Base-by-base conservation (phyloP, 2,888 invertebrate species). In the Scrobipalpa atriplicella region DNA sequence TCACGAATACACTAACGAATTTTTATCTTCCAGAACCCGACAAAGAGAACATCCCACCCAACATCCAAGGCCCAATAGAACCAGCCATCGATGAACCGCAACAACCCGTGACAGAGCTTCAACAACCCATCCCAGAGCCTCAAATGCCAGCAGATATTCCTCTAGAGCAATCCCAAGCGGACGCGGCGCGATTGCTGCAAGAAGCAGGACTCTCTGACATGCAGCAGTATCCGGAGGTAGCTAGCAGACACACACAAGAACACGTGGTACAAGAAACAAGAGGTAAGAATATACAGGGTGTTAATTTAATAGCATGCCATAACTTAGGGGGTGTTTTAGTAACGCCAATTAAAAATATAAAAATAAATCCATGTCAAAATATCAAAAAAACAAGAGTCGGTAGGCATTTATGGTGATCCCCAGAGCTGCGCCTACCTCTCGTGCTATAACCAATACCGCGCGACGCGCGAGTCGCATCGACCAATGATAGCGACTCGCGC, bases 201-300 rank as follows among this genome's bases (percentile, higher is more conserved):
- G 78, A 80, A 21, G 85, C 82, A 0, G 89, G 89, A 0, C 67
- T 89, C 8, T 82, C 84, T 0, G 88, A 89, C 64, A 68, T 83
- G 0, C 68, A 19, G 41, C 29, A 21, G 52, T 29, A 1, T 16
- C 13, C 58, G 54, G 51, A 60, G 18, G 36, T 39, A n/a, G 16
- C 21, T 51, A 16, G 36, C 1, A 18, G 19, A 3, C 56, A 36
- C 1, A 36, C 56, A 1, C 21, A 62, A 54, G 9, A 56, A 10
- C 41, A 56, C 11, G 38, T 0, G 9, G n/a, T 21, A 11, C 65
- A 69, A 2, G 71, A 68, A 38, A 68, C 69, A 7, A 43, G 43
- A 43, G 43, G 29, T 29, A 29, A 29, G 29, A 29, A 5, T 3
- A 29, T 5, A 29, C 29, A n/a, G n/a, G n/a, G n/a, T n/a, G n/a